These are phyloP conservation scores for Lycia hirtaria DNA, from an alignment of 2,888 invertebrate genomes.

Conservation along the genomic window DNA sequence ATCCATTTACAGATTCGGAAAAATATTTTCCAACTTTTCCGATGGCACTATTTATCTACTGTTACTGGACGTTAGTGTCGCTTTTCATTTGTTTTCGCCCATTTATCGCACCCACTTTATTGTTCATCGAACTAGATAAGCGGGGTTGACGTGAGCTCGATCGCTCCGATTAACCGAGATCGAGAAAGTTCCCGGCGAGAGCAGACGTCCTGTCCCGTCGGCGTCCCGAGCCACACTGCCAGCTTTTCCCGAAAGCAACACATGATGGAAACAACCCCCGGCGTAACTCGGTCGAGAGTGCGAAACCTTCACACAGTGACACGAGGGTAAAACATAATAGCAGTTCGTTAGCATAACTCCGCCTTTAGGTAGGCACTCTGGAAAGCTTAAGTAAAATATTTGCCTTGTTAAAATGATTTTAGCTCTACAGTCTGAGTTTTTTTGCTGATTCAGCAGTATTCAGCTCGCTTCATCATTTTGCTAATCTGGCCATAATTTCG, in stretches of 20 bases:
- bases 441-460: conserved; percentile 48
- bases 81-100: conserved; percentile 51
- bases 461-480: conserved; percentile 22
- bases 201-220: conserved; percentile 58
- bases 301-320: conserved; percentile 84
- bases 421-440: conserved; percentile 52
- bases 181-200: conserved; percentile 30
- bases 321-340: conserved; percentile 78
- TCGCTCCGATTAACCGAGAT: conserved; percentile 29
- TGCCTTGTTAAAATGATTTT: conserved; percentile 72
- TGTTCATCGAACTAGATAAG: conserved; percentile 59
- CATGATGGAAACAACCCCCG: conserved; percentile 78
- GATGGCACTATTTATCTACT: conserved; percentile 44
- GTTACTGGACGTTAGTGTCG: conserved; percentile 46
- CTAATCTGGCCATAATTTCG: conserved; percentile 23
- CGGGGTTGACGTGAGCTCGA: conserved; percentile 47
- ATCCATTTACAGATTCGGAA: conserved; percentile 60
- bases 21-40: conserved; percentile 49
- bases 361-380: conserved; percentile 59
- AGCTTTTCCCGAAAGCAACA: conserved; percentile 75
- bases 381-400: conserved; percentile 69
- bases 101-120: conserved; percentile 55
- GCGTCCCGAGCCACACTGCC: conserved; percentile 58
- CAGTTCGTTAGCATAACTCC: conserved; percentile 80
- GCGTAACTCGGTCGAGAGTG: conserved; percentile 81